Conservation (phyloP, 2,113 vertebrate genomes). For the Solea solea region DNA sequence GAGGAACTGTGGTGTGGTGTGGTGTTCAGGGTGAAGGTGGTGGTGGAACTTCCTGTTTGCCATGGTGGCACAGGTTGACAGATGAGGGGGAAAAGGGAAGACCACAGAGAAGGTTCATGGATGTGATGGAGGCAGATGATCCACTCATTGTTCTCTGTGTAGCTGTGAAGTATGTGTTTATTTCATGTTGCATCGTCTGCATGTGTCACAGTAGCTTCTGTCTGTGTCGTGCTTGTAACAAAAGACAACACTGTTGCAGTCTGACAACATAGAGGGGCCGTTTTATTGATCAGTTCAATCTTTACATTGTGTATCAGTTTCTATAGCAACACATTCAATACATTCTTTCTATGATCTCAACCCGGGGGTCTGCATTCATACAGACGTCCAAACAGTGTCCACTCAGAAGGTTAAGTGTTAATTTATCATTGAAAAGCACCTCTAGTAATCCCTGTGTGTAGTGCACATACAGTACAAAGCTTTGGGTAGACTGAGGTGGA, state of each 20-base stretch:
- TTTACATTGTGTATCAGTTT: conserved; percentile 53
- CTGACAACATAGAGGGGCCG: conserved; percentile 71
- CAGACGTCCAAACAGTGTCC: conserved; percentile 10
- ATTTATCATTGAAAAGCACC: conserved; percentile 32
- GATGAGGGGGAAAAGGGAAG: too few relatives aligned
- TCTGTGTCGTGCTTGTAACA: not conserved
- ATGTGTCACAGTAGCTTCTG: not conserved
- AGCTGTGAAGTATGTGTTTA: too few relatives aligned
- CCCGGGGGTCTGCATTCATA: conserved; percentile 22
- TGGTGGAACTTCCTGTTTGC: too few relatives aligned
- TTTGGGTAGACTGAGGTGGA: conserved; percentile 39
- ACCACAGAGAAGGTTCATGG: too few relatives aligned
- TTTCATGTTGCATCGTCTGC: too few relatives aligned
- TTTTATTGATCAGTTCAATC: conserved; percentile 72
- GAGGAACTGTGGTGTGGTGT: too few relatives aligned
- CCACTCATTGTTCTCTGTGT: too few relatives aligned
- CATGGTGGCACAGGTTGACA: too few relatives aligned
- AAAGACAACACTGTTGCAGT: conserved; percentile 3
- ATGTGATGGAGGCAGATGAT: too few relatives aligned
- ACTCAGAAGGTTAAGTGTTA: conserved; percentile 35
- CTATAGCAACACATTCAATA: conserved; percentile 67
- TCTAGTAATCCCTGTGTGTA: conserved; percentile 39
- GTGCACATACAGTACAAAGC: conserved; percentile 45
- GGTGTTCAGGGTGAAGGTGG: too few relatives aligned
- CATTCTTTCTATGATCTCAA: conserved; percentile 29